Evolutionary conservation across 92 coral and sea anemone species (phyloP).

Genomic region (Epizoanthus fatuus): DNA sequence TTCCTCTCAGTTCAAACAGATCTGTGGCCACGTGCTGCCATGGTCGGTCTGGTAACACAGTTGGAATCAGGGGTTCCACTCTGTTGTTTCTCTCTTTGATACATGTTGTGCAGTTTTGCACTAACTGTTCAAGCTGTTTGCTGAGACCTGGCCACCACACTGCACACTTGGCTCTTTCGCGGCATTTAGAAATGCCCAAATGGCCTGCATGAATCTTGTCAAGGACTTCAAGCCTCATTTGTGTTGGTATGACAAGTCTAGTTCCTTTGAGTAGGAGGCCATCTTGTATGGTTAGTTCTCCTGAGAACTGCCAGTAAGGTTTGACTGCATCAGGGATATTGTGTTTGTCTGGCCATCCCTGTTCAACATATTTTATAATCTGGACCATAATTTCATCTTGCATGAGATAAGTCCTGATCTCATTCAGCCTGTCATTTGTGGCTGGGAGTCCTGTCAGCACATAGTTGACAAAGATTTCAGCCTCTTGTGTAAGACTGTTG

Average conservation of each 20-base stretch:
- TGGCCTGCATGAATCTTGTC: conserved; percentile 43
- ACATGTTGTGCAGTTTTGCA: conserved; percentile 20
- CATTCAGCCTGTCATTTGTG: conserved; percentile 44
- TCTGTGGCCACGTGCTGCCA: conserved; percentile 62
- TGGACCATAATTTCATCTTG: conserved; percentile 56
- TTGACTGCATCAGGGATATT: conserved; percentile 46
- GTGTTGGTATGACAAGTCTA: conserved; percentile 41
- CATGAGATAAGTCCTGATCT: conserved; percentile 42
- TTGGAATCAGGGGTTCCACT: conserved; percentile 32
- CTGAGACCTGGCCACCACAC: conserved; percentile 65
- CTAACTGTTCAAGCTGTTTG: conserved; percentile 37
- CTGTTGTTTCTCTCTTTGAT: conserved; percentile 20
- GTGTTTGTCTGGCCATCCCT: conserved; percentile 67
- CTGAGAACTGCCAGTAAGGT: conserved; percentile 47
- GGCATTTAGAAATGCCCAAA: conserved; percentile 3
- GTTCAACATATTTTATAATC: conserved; percentile 30
- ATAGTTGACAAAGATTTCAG: conserved; percentile 43
- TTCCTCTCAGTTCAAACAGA: conserved; percentile 42
- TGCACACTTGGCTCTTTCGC: conserved; percentile 19
- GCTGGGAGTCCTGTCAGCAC: conserved; percentile 55
- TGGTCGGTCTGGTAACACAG: conserved; percentile 52
- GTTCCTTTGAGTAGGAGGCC: conserved; percentile 71
- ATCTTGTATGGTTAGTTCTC: conserved; percentile 50
- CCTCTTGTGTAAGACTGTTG: conserved; percentile 22
- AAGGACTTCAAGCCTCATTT: conserved; percentile 20